phyloP scores from a whole-genome alignment of 2,888 invertebrate genomes.

The Polydrusus pterygomalis region DNA sequence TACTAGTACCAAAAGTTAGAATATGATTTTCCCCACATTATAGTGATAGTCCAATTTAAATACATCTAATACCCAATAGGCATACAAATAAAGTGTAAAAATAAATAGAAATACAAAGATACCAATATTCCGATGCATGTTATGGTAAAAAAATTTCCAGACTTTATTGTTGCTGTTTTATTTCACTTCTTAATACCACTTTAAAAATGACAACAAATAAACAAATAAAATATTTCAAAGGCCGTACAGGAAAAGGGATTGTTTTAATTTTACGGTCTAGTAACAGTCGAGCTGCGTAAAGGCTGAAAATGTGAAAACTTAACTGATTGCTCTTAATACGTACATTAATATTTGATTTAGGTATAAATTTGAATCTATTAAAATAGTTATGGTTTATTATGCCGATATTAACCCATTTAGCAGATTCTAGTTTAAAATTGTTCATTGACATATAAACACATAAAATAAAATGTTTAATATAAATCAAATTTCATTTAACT shows the following conservation, averaged over 20 bases:
- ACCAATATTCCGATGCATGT: no score
- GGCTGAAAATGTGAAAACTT: conserved; percentile 43
- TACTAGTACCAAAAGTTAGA: no score
- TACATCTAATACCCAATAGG: no score
- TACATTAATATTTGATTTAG: conserved; percentile 45
- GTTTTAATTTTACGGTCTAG: conserved; percentile 49
- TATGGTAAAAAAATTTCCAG: no score
- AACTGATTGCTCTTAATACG: conserved; percentile 46
- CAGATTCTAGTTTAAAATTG: conserved; percentile 17
- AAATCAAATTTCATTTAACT: no score
- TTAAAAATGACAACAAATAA: neutral
- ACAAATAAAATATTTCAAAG: conserved; percentile 33
- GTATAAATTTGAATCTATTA: conserved; percentile 51
- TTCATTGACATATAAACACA: neutral
- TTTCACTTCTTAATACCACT: no score
- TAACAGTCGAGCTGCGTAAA: conserved; percentile 31
- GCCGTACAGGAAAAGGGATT: conserved; percentile 46
- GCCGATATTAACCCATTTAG: conserved; percentile 25
- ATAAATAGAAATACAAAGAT: no score
- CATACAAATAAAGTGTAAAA: no score
- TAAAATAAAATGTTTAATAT: neutral
- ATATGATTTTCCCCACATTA: no score
- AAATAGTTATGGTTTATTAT: conserved; percentile 30
- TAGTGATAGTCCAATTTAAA: no score
- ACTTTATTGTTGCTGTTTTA: no score